Percentiles rank a stretch among this genome's conserved stretches.
phyloP scores from a whole-genome alignment of 2,888 invertebrate genomes.

The Acleris literana region DNA sequence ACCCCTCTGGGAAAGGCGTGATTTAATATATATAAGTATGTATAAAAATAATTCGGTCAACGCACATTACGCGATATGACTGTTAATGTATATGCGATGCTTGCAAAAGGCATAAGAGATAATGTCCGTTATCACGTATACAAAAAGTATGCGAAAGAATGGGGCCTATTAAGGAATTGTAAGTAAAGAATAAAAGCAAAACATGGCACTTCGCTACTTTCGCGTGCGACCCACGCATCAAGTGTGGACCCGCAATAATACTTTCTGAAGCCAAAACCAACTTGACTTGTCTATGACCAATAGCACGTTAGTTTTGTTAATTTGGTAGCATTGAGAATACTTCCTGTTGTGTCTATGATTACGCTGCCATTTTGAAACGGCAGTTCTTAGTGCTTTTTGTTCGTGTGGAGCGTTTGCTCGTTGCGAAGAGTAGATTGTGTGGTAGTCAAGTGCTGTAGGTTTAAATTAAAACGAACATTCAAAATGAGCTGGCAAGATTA shows the following conservation, averaged over 20 bases:
- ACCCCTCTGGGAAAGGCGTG: too few species aligned
- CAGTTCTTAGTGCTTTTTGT: slow-evolving; percentile 84
- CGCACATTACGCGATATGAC: too few species aligned
- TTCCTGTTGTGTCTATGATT: slow-evolving; percentile 75
- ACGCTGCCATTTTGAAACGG: slow-evolving; percentile 82
- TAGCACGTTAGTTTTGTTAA: slow-evolving; percentile 40
- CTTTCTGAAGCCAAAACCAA: neutral
- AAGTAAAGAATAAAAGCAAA: too few species aligned
- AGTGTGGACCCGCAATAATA: neutral
- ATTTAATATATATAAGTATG: too few species aligned
- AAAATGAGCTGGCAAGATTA: slow-evolving; percentile 99
- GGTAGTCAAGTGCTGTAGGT: slow-evolving; percentile 77
- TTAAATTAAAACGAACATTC: slow-evolving; percentile 81
- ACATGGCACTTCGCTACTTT: too few species aligned
- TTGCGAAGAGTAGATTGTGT: slow-evolving; percentile 77
- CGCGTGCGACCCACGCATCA: too few species aligned
- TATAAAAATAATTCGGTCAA: too few species aligned
- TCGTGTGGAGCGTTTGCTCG: slow-evolving; percentile 83
- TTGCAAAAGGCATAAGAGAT: too few species aligned
- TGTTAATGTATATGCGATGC: too few species aligned
- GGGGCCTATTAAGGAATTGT: too few species aligned
- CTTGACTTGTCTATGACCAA: slow-evolving; percentile 32
- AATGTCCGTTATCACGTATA: too few species aligned
- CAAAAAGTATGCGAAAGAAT: too few species aligned
- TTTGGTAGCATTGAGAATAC: slow-evolving; percentile 54